These are phyloP conservation scores for Corythaixoides concolor DNA, from an alignment of 2,113 vertebrate genomes.

Conservation along the genomic window DNA sequence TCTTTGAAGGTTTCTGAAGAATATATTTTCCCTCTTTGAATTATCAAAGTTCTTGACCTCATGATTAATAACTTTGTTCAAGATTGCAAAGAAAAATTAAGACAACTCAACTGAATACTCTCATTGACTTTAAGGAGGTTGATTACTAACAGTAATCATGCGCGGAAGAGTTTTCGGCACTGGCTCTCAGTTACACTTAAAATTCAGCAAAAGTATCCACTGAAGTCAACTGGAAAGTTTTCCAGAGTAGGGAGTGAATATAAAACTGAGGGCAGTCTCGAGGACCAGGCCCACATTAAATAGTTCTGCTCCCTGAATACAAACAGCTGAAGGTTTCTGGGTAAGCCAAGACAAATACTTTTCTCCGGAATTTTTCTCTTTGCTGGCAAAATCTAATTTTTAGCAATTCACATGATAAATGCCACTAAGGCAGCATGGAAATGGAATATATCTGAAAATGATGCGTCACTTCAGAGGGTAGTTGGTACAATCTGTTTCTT, in stretches of 20 bases:
- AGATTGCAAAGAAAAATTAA: background rate
- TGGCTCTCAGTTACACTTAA: background rate
- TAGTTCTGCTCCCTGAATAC: constrained; percentile 6
- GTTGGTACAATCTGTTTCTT: background rate
- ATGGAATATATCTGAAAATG: background rate
- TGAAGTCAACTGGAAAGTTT: background rate
- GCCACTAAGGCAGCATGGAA: background rate
- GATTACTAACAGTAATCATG: background rate
- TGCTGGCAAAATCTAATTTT: background rate
- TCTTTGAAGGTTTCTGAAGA: background rate
- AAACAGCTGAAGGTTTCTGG: constrained; percentile 27
- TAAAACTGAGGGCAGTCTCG: background rate
- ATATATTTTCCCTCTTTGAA: background rate
- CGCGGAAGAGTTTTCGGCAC: background rate
- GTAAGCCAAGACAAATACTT: constrained; percentile 35
- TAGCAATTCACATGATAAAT: background rate
- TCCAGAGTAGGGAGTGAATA: background rate
- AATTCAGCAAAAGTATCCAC: background rate
- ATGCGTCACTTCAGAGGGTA: background rate
- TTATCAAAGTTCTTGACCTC: background rate
- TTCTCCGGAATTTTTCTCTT: background rate
- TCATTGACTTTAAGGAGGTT: background rate
- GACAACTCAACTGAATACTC: background rate
- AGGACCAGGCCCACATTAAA: background rate
- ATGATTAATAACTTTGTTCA: background rate